Percentiles rank a stretch among this genome's conserved stretches.
Conservation (phyloP, 2,113 vertebrate genomes). For the Scalopus aquaticus region DNA sequence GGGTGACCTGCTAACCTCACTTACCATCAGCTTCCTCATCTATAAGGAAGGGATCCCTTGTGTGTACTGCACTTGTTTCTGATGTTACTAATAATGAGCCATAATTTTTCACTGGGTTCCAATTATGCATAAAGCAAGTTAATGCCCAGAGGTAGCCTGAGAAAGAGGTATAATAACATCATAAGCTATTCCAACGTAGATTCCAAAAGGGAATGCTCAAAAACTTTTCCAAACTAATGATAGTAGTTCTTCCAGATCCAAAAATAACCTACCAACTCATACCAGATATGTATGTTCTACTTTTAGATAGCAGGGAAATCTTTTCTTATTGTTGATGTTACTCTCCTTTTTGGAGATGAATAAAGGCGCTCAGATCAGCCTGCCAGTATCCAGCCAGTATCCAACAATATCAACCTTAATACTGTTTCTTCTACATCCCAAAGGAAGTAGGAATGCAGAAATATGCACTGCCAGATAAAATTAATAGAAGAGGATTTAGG, state of each 20-base stretch:
- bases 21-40: not conserved
- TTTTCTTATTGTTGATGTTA: not conserved
- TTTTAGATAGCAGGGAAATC: not conserved
- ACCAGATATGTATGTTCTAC: not conserved
- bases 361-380: not conserved
- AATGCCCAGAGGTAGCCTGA: not conserved
- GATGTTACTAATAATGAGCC: not conserved
- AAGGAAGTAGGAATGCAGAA: not conserved
- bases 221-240: not conserved
- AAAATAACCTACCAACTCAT: not conserved
- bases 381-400: not conserved
- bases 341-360: not conserved
- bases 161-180: not conserved
- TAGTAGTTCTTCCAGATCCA: not conserved
- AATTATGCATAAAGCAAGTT: not conserved
- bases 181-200: not conserved
- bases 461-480: not conserved
- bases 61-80: not conserved
- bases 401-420: not conserved
- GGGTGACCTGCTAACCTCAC: not conserved
- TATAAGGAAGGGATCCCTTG: not conserved
- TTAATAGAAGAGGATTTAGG: not conserved
- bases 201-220: not conserved
- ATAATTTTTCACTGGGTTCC: not conserved
- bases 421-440: not conserved